Evolutionary conservation across 2,888 invertebrate species (phyloP).

Genomic region (Acrobasis suavella): DNA sequence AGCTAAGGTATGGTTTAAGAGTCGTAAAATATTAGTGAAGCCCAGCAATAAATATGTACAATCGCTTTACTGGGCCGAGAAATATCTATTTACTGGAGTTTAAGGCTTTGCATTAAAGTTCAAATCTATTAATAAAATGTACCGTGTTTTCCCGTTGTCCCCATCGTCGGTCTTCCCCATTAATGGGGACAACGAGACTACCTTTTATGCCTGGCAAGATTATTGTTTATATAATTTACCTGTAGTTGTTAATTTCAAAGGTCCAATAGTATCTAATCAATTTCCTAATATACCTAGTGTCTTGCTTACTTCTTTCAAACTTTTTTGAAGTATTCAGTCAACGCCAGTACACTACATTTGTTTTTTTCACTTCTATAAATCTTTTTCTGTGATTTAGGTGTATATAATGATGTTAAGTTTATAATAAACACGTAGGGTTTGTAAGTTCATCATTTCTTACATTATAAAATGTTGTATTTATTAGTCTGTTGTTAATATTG

Average conservation of each 20-base stretch:
- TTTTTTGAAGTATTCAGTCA: constrained; percentile 11
- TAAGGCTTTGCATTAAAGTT: no score
- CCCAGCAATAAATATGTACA: neutral
- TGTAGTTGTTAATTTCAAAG: neutral
- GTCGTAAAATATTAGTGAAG: neutral
- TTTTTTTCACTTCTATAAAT: constrained; percentile 13
- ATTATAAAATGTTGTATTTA: neutral
- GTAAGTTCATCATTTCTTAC: constrained; percentile 23
- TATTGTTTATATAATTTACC: no score
- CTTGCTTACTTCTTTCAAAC: constrained; percentile 15
- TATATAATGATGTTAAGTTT: constrained; percentile 39
- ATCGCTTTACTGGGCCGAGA: no score
- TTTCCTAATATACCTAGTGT: neutral
- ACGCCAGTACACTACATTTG: neutral
- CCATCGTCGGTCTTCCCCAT: no score
- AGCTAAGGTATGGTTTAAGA: neutral
- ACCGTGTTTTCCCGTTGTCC: no score
- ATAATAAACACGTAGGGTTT: constrained; percentile 30
- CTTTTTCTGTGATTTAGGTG: constrained; percentile 67
- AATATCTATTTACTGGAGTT: no score
- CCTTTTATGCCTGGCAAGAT: no score
- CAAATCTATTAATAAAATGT: no score
- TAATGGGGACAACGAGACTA: no score
- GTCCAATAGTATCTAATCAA: neutral
- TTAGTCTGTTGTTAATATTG: constrained; percentile 12